A percentile compares a stretch with the other conserved stretches of the same genome.
Evolutionary conservation across 2,888 invertebrate genomes (phyloP).

Genomic region (Orgyia antiqua): DNA sequence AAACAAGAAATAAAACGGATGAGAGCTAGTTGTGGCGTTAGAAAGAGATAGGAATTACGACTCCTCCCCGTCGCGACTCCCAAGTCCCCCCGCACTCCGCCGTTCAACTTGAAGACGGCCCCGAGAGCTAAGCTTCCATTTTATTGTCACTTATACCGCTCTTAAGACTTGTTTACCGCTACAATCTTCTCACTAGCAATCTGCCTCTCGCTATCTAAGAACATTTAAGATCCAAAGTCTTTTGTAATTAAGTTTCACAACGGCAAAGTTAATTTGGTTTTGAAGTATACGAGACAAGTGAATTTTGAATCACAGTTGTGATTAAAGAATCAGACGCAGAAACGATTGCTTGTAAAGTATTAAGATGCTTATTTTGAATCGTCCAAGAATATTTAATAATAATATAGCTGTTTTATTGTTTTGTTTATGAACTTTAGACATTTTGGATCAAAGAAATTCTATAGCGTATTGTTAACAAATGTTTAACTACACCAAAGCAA

Average conservation of each 20-base stretch:
- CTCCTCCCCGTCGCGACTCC: slow-evolving; percentile 37
- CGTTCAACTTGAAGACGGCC: slow-evolving; percentile 73
- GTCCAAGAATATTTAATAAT: slow-evolving; percentile 50
- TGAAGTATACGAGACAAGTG: slow-evolving; percentile 53
- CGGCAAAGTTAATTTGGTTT: too few relatives aligned
- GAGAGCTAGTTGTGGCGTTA: slow-evolving; percentile 42
- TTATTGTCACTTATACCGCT: slow-evolving; percentile 76
- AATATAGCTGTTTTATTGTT: slow-evolving; percentile 43
- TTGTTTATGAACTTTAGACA: slow-evolving; percentile 30
- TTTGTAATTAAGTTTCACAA: too few relatives aligned
- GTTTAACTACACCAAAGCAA: slow-evolving; percentile 6
- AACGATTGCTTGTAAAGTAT: slow-evolving; percentile 68
- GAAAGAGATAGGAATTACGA: slow-evolving; percentile 46
- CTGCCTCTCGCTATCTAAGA: slow-evolving; percentile 25
- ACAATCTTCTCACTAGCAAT: slow-evolving; percentile 33
- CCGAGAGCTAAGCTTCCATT: slow-evolving; percentile 72
- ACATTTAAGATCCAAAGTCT: slow-evolving; percentile 31
- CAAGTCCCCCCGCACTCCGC: slow-evolving; percentile 17
- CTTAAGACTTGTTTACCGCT: slow-evolving; percentile 58
- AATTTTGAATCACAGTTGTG: slow-evolving; percentile 63
- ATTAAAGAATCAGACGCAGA: slow-evolving; percentile 67
- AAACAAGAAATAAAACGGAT: slow-evolving; percentile 71
- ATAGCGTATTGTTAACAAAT: too few relatives aligned
- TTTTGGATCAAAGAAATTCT: too few relatives aligned
- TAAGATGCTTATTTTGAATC: slow-evolving; percentile 59